These are phyloP conservation scores for Phengaris alcon DNA, from an alignment of 2,888 invertebrate genomes.

Conservation along the genomic window DNA sequence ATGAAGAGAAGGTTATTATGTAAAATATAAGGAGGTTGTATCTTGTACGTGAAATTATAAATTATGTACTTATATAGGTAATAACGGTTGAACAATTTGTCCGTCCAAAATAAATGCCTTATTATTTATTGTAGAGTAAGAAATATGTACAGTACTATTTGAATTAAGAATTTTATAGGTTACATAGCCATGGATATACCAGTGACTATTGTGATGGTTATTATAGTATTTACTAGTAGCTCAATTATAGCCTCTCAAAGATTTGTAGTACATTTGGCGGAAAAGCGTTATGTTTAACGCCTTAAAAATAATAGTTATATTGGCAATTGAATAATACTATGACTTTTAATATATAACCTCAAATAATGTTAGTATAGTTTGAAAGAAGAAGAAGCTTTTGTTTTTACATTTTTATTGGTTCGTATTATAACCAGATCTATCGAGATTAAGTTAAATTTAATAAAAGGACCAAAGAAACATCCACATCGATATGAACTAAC, in stretches of 20 bases:
- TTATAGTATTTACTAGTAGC: conserved; percentile 1
- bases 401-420: not conserved
- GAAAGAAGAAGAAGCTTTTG: not conserved
- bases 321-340: no score
- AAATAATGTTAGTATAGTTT: no score
- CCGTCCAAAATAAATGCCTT: conserved; percentile 67
- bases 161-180: conserved; percentile 7
- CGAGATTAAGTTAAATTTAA: not conserved
- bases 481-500: not conserved
- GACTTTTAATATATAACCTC: no score
- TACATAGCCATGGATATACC: conserved; percentile 27
- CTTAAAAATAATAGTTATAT: not conserved
- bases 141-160: conserved; percentile 26
- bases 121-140: conserved; percentile 66
- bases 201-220: conserved; percentile 25
- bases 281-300: no score
- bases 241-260: conserved; percentile 5
- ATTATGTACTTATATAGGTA: not conserved
- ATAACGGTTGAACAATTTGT: conserved; percentile 40
- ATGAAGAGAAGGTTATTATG: not conserved
- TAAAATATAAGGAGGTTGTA: not conserved
- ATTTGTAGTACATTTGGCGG: not conserved
- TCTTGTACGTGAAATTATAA: not conserved
- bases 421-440: not conserved
- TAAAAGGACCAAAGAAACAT: conserved; percentile 21